Percentiles rank a stretch among this genome's conserved stretches.
phyloP scores from a whole-genome alignment of 2,797 vertebrate species.

The Hydrocynus forskahlii region DNA sequence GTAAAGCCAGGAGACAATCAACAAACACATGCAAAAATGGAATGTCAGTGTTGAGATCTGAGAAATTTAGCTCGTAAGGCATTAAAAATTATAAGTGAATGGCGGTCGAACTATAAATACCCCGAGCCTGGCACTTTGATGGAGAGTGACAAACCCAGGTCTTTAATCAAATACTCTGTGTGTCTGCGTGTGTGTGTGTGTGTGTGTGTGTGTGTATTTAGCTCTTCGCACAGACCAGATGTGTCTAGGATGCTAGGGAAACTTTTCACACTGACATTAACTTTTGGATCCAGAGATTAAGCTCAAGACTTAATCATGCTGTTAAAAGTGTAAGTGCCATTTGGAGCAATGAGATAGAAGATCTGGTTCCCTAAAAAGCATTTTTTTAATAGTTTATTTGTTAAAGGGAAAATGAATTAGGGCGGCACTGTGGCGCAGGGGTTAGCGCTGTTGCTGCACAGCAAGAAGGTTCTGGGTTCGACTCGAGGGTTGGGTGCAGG shows the following conservation, averaged over 20 bases:
- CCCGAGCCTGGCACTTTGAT: constrained; percentile 9
- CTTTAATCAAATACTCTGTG: constrained; percentile 31
- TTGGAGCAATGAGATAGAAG: not conserved
- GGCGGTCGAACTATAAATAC: constrained; percentile 35
- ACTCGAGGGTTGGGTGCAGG: too few species aligned
- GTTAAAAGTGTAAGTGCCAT: too few species aligned
- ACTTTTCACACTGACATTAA: not conserved
- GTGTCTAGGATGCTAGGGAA: not conserved
- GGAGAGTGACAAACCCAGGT: constrained; percentile 9
- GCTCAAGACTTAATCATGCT: not conserved
- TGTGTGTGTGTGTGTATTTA: constrained; percentile 19
- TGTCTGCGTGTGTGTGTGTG: constrained; percentile 18
- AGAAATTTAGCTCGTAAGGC: constrained; percentile 2
- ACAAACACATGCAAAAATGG: not conserved
- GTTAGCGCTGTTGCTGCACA: too few species aligned
- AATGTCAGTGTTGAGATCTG: not conserved
- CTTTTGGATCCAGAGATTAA: not conserved
- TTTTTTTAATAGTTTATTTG: too few species aligned
- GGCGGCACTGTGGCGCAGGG: too few species aligned
- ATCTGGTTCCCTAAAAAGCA: too few species aligned
- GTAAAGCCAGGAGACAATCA: constrained; percentile 5
- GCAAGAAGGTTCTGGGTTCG: too few species aligned
- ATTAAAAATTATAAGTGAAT: not conserved
- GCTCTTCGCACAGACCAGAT: not conserved
- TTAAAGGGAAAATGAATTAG: too few species aligned